These are phyloP conservation scores for Chorisops tibialis DNA, from an alignment of 2,888 invertebrate genomes.

Conservation along the genomic window DNA sequence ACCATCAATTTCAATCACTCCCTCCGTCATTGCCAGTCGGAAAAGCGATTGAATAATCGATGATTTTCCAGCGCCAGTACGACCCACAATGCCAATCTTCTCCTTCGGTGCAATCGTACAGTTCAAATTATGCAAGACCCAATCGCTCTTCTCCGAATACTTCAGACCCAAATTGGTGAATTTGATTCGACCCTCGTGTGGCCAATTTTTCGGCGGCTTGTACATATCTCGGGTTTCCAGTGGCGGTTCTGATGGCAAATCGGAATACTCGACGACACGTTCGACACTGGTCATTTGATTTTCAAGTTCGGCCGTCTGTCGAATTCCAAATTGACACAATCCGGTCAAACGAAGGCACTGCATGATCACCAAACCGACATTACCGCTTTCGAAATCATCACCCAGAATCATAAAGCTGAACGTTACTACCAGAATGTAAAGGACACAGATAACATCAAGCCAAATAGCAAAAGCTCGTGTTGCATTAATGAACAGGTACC, in stretches of 20 bases:
- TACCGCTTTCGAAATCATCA: conserved; percentile 54
- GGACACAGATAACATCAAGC: conserved; percentile 82
- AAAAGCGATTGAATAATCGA: conserved; percentile 81
- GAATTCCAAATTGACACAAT: conserved; percentile 78
- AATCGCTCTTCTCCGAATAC: conserved; percentile 66
- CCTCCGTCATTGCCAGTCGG: conserved; percentile 74
- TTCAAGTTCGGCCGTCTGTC: conserved; percentile 80
- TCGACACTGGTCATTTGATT: conserved; percentile 84
- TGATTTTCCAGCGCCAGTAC: conserved; percentile 86
- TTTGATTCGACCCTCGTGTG: conserved; percentile 61
- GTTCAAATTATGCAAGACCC: conserved; percentile 70
- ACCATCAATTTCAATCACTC: conserved; percentile 72
- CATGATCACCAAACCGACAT: conserved; percentile 69
- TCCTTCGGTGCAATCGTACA: conserved; percentile 56
- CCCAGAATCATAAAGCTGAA: conserved; percentile 73
- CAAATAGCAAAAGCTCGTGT: conserved; percentile 91
- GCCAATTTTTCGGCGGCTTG: conserved; percentile 61
- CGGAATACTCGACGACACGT: conserved; percentile 75
- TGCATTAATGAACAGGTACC: conserved; percentile 78
- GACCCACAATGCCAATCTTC: conserved; percentile 79
- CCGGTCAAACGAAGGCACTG: conserved; percentile 68
- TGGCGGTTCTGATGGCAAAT: conserved; percentile 62
- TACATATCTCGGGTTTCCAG: conserved; percentile 52
- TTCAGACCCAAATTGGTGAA: conserved; percentile 66
- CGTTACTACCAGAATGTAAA: conserved; percentile 82